phyloP scores from a whole-genome alignment of 2,797 vertebrate species.

The Alca torda region DNA sequence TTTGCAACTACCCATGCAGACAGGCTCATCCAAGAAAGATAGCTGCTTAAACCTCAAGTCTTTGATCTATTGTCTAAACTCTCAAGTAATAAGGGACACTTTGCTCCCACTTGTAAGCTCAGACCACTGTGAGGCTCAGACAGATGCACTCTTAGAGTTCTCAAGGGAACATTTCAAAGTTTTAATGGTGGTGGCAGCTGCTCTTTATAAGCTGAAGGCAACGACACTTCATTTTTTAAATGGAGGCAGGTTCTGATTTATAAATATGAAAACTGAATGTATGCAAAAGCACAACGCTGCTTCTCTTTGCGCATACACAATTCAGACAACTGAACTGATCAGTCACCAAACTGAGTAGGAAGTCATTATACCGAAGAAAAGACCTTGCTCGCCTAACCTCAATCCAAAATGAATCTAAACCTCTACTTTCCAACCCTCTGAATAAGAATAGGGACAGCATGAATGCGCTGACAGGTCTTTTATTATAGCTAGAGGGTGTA shows the following conservation, averaged over 20 bases:
- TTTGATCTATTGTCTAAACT: slow-evolving; percentile 47
- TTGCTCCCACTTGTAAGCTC: slow-evolving; percentile 32
- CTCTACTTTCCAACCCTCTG: not conserved
- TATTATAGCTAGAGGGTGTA: slow-evolving; percentile 49
- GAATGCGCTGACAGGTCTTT: slow-evolving; percentile 14
- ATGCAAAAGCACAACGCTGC: slow-evolving; percentile 43
- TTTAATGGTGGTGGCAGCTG: slow-evolving; percentile 59
- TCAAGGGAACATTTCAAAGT: slow-evolving; percentile 54
- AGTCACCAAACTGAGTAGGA: slow-evolving; percentile 42
- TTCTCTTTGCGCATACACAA: slow-evolving; percentile 33
- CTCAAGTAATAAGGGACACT: slow-evolving; percentile 1
- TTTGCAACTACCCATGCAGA: not conserved
- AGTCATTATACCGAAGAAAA: slow-evolving; percentile 19
- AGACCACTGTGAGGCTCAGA: slow-evolving; percentile 32
- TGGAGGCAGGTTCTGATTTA: slow-evolving; percentile 63
- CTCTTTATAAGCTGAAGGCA: slow-evolving; percentile 57
- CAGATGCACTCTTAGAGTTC: slow-evolving; percentile 36
- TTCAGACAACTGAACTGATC: slow-evolving; percentile 45
- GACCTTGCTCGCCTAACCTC: slow-evolving; percentile 48
- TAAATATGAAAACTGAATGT: slow-evolving; percentile 62
- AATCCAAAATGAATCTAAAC: slow-evolving; percentile 38
- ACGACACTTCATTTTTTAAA: slow-evolving; percentile 51
- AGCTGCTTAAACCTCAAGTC: not conserved
- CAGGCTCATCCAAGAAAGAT: not conserved
- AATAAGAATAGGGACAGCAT: slow-evolving; percentile 36